These are phyloP conservation scores for Listronotus oregonensis DNA, from an alignment of 1,140 invertebrate species.

Conservation along the genomic window DNA sequence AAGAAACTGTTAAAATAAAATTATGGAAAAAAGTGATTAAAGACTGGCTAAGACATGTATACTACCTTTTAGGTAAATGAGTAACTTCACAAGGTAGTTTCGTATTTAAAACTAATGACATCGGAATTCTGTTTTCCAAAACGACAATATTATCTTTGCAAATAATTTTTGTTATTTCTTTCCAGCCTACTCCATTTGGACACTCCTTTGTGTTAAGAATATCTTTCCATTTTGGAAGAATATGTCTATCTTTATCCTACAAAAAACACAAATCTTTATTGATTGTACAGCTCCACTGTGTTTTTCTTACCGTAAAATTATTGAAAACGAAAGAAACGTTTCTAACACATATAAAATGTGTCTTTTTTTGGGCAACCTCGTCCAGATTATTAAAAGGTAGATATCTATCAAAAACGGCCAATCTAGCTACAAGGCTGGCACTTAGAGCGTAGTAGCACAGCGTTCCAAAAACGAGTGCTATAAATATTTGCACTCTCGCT, in stretches of 20 bases:
- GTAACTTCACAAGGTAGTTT: conserved; percentile 40
- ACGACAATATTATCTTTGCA: conserved; percentile 46
- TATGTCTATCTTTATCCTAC: conserved; percentile 37
- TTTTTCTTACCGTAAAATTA: conserved; percentile 46
- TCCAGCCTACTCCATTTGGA: conserved; percentile 39
- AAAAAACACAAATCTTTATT: too few species aligned
- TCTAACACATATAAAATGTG: conserved; percentile 46
- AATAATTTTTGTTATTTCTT: conserved; percentile 42
- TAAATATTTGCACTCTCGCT: conserved; percentile 42
- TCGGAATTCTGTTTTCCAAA: conserved; percentile 47
- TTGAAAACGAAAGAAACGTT: conserved; percentile 51
- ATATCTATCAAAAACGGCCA: conserved; percentile 41
- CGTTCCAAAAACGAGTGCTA: conserved; percentile 44
- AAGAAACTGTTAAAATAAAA: too few species aligned
- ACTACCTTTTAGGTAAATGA: conserved; percentile 23
- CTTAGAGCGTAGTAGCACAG: conserved; percentile 46
- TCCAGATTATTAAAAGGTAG: conserved; percentile 43
- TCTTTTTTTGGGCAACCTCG: conserved; percentile 38
- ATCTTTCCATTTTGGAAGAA: conserved; percentile 44
- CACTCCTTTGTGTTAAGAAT: conserved; percentile 46
- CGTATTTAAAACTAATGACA: conserved; percentile 40
- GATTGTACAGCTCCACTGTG: too few species aligned
- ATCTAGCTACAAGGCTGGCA: conserved; percentile 47
- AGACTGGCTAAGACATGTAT: background rate
- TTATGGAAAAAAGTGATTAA: background rate